phyloP scores from a whole-genome alignment of 1,140 invertebrate species.

The Babylonia areolata region DNA sequence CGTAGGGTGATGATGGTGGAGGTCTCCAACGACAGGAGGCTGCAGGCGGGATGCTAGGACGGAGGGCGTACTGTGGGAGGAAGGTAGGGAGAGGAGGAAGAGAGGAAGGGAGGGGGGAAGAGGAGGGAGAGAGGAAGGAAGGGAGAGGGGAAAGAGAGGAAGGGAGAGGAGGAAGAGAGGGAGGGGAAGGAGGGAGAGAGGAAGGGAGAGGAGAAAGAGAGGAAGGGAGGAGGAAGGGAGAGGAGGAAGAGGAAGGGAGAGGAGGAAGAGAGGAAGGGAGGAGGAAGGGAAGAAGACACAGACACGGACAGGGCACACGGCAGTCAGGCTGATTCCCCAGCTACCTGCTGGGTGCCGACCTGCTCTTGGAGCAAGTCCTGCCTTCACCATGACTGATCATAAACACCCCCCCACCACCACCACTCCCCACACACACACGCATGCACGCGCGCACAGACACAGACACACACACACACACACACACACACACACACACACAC shows the following conservation, averaged over 20 bases:
- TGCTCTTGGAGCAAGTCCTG: no score
- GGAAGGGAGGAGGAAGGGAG: not conserved
- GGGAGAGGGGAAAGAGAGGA: not conserved
- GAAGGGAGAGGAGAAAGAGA: not conserved
- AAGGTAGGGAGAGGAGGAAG: not conserved
- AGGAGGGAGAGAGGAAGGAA: not conserved
- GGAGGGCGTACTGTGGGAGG: no score
- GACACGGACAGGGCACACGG: no score
- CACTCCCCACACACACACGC: no score
- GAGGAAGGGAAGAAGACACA: not conserved
- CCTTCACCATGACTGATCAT: no score
- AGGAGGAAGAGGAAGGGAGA: not conserved
- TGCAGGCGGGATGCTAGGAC: no score
- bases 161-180: not conserved
- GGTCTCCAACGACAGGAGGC: not conserved
- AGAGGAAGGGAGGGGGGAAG: not conserved
- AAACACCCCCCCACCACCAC: no score
- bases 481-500: conserved; percentile 5
- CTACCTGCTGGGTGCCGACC: no score
- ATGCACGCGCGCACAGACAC: no score
- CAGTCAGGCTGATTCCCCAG: no score
- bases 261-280: not conserved
- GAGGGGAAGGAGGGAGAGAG: not conserved
- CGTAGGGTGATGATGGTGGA: no score
- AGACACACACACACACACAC: not conserved